Base-by-base conservation (phyloP, 2,113 vertebrate species). In the Trichechus manatus region DNA sequence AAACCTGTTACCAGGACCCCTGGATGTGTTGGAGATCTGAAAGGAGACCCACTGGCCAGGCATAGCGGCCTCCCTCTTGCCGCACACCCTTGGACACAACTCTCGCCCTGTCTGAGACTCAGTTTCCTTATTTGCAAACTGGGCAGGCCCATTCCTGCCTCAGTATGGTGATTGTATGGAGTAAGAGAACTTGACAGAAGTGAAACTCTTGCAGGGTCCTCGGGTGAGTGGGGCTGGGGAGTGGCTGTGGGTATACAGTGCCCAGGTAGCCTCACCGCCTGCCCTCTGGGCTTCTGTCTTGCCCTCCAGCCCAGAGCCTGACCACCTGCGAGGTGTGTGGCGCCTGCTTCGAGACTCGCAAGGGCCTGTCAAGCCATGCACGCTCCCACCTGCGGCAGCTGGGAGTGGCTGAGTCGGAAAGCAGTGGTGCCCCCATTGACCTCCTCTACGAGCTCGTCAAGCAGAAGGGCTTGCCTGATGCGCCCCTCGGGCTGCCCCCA, bases 361-460 rank as follows among this genome's bases (percentile, higher is more conserved):
- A 99, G 27, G 99, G 99, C 6, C 98, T 99, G 1, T 99, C 99
- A 68, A 99, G 99, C 98, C 99, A 99, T 25, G 99, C 99, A 1
- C 99, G 99, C 74, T 99, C 99, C 50, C 99, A 99, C 98, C 98
- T 99, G 50, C 99, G 99, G 27, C 99, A 99, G 98, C 99, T 99
- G 77, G 99, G 99, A 6, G 98, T 99, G 56, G 98, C 99, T 0
- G 98, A 99, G 56, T 99, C 99, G 0, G 99, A 99, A 97, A 99
- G 98, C 98, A 99, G 99, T 27, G 99, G 99, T 1, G 99, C 99
- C 0, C 99, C 99, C 96, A 99, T 99, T 92, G 99, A 99, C 97
- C 98, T 99, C 81, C 99, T 99, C 83, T 99, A 99, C 78, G 99
- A 99, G 98, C 99, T 99, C 6, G 98, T 99, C 97, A 99, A 98